Evolutionary conservation across 2,797 vertebrate species (phyloP), one percentile per base, ranked within the genome.

Genomic region (Heterohyrax brucei): DNA sequence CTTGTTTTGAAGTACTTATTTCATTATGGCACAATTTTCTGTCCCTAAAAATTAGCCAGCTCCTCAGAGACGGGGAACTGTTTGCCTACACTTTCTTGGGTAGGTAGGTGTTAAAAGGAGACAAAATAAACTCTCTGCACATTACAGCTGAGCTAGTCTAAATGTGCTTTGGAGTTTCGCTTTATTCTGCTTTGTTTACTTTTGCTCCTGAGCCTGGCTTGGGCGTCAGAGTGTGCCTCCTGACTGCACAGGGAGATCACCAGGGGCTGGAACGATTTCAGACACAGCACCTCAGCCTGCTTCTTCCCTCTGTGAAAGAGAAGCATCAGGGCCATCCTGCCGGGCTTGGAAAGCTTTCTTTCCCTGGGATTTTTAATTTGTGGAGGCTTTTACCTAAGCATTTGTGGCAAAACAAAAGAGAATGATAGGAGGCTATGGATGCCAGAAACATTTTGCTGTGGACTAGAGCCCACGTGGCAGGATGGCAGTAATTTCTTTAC

Each of bases 201-300:
- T 95, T 85, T 90, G 50, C 46, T 93, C 79, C n/a, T 28, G 76
- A 91, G 61, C 75, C 13, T 2, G 18, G 10, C 81, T 84, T 84
- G 3, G 1, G 70, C 61, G 96, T 93, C 88, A 92, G 88, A 68
- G n/a, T 73, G 72, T 46, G 82, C 64, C 64, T 97, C 39, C 83
- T 75, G 76, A 95, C 79, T 33, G 5, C 97, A 10, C 79, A 97
- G 79, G 44, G 64, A 73, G 24, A 94, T 93, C 88, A 80, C 76
- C 78, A 93, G 78, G 86, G n/a, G 9, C 12, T 96, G 87, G 85
- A 95, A 30, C 1, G 12, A 53, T 95, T 97, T 95, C 93, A 91
- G 77, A 89, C 62, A 44, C 56, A 75, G 75, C 0, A 7, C 66
- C 50, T 93, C 8, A 48, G 89, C 72, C 73, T 68, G 61, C 80